These are phyloP conservation scores for Baronia brevicornis DNA, from an alignment of 2,888 invertebrate genomes.

Conservation along the genomic window DNA sequence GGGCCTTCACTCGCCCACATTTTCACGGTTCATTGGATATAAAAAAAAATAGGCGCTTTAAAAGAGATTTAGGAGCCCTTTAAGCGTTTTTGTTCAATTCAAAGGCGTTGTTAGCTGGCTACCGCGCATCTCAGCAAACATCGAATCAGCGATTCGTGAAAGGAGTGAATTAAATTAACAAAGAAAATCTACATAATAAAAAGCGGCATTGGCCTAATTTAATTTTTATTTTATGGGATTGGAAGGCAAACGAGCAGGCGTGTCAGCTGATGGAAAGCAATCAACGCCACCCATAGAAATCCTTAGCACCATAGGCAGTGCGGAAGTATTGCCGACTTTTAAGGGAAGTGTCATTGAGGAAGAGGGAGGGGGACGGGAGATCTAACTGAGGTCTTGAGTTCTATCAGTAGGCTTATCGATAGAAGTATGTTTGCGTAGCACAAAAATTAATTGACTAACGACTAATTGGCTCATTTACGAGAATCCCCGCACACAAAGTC, in stretches of 20 bases:
- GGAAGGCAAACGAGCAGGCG: constrained; percentile 1
- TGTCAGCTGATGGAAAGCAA: no score
- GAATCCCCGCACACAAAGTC: no score
- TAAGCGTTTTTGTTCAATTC: constrained; percentile 46
- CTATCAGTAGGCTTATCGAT: no score
- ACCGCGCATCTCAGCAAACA: constrained; percentile 46
- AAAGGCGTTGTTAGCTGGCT: constrained; percentile 35
- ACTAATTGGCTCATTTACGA: no score
- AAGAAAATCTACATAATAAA: constrained; percentile 14
- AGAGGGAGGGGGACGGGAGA: no score
- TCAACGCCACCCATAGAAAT: no score
- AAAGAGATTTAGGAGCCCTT: constrained; percentile 49
- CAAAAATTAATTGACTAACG: no score
- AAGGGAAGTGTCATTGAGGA: no score
- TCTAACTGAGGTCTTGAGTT: no score
- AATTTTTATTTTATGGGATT: not conserved
- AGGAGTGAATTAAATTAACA: constrained; percentile 27
- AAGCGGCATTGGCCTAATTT: not conserved
- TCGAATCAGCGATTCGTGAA: constrained; percentile 38
- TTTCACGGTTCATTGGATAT: constrained; percentile 56
- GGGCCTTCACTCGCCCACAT: constrained; percentile 45
- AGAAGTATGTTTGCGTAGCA: no score
- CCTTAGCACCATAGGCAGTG: no score
- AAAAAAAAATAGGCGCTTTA: constrained; percentile 58
- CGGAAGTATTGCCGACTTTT: no score